Conservation (phyloP, 2,113 vertebrate genomes). For the Alligator sinensis region DNA sequence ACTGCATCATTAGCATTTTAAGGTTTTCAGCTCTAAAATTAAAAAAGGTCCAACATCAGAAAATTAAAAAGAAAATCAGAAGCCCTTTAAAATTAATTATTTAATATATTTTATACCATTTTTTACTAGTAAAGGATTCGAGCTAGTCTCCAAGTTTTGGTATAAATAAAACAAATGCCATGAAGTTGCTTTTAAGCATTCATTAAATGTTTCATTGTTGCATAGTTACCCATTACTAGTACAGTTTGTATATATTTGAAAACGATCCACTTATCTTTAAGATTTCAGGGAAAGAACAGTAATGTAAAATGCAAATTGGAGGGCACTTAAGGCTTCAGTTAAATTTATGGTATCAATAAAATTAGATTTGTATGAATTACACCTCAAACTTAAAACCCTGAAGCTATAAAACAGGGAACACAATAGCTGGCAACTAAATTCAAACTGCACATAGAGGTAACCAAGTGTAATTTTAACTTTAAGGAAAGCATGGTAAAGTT, state of each 20-base stretch:
- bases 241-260: not conserved
- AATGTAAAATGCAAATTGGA: not conserved
- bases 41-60: not conserved
- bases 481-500: not conserved
- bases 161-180: not conserved
- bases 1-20: not conserved
- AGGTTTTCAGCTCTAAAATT: not conserved
- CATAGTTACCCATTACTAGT: not conserved
- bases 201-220: not conserved
- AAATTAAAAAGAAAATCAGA: not conserved
- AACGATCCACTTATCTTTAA: not conserved
- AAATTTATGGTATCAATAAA: not conserved
- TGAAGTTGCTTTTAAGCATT: not conserved
- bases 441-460: not conserved
- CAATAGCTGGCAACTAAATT: not conserved
- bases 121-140: not conserved
- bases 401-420: not conserved
- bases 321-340: not conserved
- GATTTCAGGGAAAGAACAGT: not conserved
- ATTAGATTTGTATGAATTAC: not conserved
- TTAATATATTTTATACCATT: not conserved
- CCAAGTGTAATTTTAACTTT: not conserved
- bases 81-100: not conserved
- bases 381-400: not conserved
- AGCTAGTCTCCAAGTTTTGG: not conserved